Conservation (phyloP, 2,113 vertebrate genomes). For the Sitta europaea region DNA sequence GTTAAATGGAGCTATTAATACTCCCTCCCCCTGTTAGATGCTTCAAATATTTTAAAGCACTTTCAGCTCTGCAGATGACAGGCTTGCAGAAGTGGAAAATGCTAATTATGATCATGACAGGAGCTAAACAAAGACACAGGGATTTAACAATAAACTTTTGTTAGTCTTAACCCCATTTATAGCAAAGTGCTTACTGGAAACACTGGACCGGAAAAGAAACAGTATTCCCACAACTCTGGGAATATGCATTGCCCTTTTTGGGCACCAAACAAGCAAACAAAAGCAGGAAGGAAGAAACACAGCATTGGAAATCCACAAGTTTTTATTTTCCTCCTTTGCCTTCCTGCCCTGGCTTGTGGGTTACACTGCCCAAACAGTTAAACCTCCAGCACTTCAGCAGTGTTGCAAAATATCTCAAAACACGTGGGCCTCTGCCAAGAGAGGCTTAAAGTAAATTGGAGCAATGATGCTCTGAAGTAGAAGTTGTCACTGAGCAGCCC, state of each 20-base stretch:
- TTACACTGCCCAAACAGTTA: background rate
- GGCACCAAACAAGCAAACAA: slow-evolving; percentile 32
- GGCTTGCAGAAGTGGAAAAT: slow-evolving; percentile 35
- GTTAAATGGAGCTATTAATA: slow-evolving; percentile 51
- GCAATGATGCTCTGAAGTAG: background rate
- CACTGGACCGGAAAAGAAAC: slow-evolving; percentile 21
- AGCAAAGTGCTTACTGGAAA: slow-evolving; percentile 6
- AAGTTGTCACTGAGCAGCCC: background rate
- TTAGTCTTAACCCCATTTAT: background rate
- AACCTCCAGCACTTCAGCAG: background rate
- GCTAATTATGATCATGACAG: slow-evolving; percentile 24
- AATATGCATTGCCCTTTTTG: background rate
- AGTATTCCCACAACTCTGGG: slow-evolving; percentile 24
- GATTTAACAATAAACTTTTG: slow-evolving; percentile 1
- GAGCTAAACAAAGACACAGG: background rate
- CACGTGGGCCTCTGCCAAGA: background rate
- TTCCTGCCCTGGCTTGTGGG: background rate
- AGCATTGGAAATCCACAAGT: background rate
- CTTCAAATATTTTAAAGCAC: slow-evolving; percentile 28
- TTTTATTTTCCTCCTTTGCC: slow-evolving; percentile 22
- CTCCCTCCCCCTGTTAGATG: background rate
- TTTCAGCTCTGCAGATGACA: slow-evolving; percentile 42
- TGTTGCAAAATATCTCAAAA: slow-evolving; percentile 5
- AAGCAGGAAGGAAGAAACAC: slow-evolving; percentile 61
- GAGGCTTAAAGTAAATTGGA: background rate